Base-by-base conservation (phyloP, 2,113 vertebrate genomes). In the Myodes glareolus region DNA sequence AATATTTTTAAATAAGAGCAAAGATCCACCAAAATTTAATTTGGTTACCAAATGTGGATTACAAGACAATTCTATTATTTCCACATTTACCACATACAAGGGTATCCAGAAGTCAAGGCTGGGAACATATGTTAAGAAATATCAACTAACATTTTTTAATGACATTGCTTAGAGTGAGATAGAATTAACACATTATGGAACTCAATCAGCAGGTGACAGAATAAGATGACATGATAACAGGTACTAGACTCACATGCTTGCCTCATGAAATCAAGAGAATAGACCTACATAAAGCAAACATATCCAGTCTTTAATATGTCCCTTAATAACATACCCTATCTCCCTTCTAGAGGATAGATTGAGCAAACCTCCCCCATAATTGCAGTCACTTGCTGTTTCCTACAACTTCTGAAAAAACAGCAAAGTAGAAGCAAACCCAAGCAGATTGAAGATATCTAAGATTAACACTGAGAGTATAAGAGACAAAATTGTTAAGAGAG, bases 1-100 rank as follows among this genome's bases (percentile, higher is more conserved):
- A 94, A 68, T 19, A 85, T 78, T 92, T 95, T 61, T 92, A 78
- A 55, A 29, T 96, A 58, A 87, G 27, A 17, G 92, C 36, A 88
- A 42, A 88, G 50, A 47, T 47, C 17, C 52, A 61, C 55, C 45
- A 47, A 90, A 96, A 67, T 86, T 52, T 63, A 89, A 92, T 90
- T 82, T 88, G 77, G 10, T 72, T 88, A 70, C 75, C 39, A 65
- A 19, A 45, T 88, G 47, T 82, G 73, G 88, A 94, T 72, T 94
- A 45, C 73, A 61, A 72, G 73, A 8, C 19, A 67, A 67, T 73
- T 91, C 86, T 25, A 76, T 81, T 80, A 77, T 3, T 81, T 86
- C 13, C n/a, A 12, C 61, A 55, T 29, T 90, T 88, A 84, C 36
- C 11, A 72, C 8, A 58, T 70, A 21, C 55, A 82, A 92, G 39